Evolutionary conservation across 2,888 invertebrate species (phyloP).

Genomic region (Euproctis similis): DNA sequence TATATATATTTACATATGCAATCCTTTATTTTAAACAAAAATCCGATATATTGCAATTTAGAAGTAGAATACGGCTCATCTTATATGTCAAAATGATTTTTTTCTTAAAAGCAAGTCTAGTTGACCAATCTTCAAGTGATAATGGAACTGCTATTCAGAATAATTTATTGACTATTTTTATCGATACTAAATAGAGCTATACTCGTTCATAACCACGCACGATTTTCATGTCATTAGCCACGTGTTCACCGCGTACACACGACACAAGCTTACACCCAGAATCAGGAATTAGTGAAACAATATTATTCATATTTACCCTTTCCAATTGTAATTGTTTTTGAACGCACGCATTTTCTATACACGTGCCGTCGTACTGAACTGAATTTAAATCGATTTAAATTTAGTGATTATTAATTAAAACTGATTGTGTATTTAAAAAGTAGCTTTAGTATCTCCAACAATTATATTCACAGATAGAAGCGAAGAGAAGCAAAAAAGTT

Average conservation of each 20-base stretch:
- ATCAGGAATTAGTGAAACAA: constrained; percentile 59
- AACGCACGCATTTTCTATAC: constrained; percentile 54
- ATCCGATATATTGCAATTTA: too few species aligned
- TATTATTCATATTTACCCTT: constrained; percentile 65
- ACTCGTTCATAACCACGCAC: constrained; percentile 50
- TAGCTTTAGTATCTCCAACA: too few species aligned
- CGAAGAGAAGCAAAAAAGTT: too few species aligned
- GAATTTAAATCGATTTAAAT: constrained; percentile 55
- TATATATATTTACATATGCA: too few species aligned
- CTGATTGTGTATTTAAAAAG: too few species aligned
- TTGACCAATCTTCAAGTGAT: too few species aligned
- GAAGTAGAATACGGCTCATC: too few species aligned
- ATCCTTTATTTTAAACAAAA: too few species aligned
- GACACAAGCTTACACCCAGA: constrained; percentile 59
- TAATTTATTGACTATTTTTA: constrained; percentile 6
- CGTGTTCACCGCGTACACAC: constrained; percentile 66
- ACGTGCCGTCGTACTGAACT: constrained; percentile 48
- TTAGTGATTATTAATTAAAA: constrained; percentile 38
- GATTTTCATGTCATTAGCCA: constrained; percentile 70
- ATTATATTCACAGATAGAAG: too few species aligned
- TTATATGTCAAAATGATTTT: too few species aligned
- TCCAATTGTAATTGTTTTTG: constrained; percentile 59
- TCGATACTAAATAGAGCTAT: constrained; percentile 36
- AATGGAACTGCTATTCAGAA: too few species aligned
- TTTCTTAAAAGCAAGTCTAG: too few species aligned